Percentiles rank a stretch among this genome's conserved stretches.
Evolutionary conservation across 2,888 invertebrate species (phyloP).

Genomic region (Heliconius aoede): DNA sequence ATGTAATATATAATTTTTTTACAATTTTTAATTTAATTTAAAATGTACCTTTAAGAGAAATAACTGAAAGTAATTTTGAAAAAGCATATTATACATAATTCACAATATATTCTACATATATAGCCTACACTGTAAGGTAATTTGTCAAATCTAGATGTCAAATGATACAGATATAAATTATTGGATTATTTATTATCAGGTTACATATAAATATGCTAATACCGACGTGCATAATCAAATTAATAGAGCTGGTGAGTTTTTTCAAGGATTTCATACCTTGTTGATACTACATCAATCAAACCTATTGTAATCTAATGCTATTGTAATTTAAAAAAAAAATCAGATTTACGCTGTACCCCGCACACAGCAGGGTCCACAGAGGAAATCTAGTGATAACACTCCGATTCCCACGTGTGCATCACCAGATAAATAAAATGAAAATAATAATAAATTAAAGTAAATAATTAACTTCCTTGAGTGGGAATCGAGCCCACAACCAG

Average conservation of each 20-base stretch:
- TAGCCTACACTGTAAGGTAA: neutral
- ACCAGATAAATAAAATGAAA: too few species aligned
- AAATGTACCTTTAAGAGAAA: neutral
- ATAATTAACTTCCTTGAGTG: too few species aligned
- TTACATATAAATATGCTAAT: slow-evolving; percentile 66
- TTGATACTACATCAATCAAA: slow-evolving; percentile 1
- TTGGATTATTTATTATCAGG: slow-evolving; percentile 18
- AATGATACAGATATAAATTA: slow-evolving; percentile 6
- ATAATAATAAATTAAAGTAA: too few species aligned
- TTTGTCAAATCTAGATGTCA: slow-evolving; percentile 24
- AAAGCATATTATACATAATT: neutral
- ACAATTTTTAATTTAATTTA: neutral
- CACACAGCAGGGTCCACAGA: too few species aligned
- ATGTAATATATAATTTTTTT: neutral
- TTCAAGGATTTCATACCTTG: slow-evolving; percentile 6
- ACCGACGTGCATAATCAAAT: slow-evolving; percentile 77
- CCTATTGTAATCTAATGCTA: slow-evolving; percentile 27
- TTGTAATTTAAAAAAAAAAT: slow-evolving; percentile 22
- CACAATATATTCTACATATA: too few species aligned
- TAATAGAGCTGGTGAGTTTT: slow-evolving; percentile 73
- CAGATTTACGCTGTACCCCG: too few species aligned
- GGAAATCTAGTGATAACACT: too few species aligned
- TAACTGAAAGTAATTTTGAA: neutral
- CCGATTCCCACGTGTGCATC: too few species aligned
- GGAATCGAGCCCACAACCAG: too few species aligned